A percentile compares a stretch with the other conserved stretches of the same genome.
Conservation (phyloP, 2,797 vertebrate genomes). For the Eulemur albifrons region DNA sequence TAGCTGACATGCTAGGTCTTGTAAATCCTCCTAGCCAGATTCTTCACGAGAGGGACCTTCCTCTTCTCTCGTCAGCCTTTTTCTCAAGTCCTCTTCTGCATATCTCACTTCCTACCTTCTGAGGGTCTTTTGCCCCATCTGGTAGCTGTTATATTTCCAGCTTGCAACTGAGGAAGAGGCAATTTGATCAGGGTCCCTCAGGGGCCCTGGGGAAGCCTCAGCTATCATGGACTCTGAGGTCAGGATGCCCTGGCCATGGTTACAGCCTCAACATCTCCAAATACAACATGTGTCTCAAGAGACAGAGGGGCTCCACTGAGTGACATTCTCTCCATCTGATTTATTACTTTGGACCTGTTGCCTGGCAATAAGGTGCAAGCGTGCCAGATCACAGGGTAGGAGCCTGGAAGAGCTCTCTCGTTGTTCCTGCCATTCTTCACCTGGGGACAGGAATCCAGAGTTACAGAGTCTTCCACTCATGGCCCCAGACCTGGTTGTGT, state of each 20-base stretch:
- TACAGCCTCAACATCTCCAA: not conserved
- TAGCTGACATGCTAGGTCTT: not conserved
- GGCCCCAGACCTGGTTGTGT: not conserved
- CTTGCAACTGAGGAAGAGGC: not conserved
- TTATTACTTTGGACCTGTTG: slow-evolving; percentile 60
- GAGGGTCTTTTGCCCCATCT: not conserved
- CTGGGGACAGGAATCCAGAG: not conserved
- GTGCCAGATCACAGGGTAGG: slow-evolving; percentile 24
- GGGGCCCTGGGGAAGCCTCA: not conserved
- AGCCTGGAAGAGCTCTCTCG: not conserved
- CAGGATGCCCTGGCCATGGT: not conserved
- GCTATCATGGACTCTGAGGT: not conserved
- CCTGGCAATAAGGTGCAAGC: slow-evolving; percentile 61
- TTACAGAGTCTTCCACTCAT: not conserved
- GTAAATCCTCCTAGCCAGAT: not conserved
- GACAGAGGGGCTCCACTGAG: slow-evolving; percentile 7
- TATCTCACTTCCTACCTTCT: not conserved
- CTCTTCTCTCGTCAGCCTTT: not conserved
- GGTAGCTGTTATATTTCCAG: not conserved
- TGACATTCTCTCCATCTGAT: slow-evolving; percentile 55
- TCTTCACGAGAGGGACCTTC: not conserved
- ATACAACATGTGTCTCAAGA: slow-evolving; percentile 28
- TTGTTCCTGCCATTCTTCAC: not conserved
- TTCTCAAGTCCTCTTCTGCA: not conserved
- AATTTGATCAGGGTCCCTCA: not conserved